A percentile compares a stretch with the other conserved stretches of the same genome.
These are phyloP conservation scores for Oxyura jamaicensis DNA, from an alignment of 2,113 vertebrate genomes.

Conservation along the genomic window DNA sequence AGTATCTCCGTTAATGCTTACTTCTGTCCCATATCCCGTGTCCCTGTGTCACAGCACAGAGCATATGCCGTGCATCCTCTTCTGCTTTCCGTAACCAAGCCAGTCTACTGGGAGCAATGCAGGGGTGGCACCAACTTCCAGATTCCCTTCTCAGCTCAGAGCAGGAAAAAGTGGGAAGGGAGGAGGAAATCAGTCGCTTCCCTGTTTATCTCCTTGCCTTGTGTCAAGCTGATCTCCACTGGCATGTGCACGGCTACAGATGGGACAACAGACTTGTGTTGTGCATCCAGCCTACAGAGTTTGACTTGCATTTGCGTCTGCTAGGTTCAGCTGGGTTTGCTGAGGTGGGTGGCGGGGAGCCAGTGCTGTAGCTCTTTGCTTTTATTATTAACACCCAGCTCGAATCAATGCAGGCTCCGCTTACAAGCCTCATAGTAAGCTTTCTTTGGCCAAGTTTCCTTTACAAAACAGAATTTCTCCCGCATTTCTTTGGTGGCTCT, in stretches of 20 bases:
- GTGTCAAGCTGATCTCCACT: constrained; percentile 46
- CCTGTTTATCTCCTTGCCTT: not conserved
- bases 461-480: not conserved
- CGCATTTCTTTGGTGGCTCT: not conserved
- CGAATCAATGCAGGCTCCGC: not conserved
- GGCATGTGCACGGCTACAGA: constrained; percentile 45
- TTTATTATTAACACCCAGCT: constrained; percentile 37
- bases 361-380: not conserved
- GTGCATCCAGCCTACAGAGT: constrained; percentile 19
- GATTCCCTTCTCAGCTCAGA: not conserved
- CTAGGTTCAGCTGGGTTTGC: constrained; percentile 8
- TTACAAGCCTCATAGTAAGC: constrained; percentile 24
- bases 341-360: constrained; percentile 15
- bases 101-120: not conserved
- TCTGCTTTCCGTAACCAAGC: not conserved
- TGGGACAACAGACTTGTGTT: constrained; percentile 57
- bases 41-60: not conserved
- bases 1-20: not conserved
- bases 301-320: constrained; percentile 27
- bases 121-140: not conserved
- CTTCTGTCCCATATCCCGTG: not conserved
- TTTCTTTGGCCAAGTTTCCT: not conserved
- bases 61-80: constrained; percentile 2
- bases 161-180: not conserved
- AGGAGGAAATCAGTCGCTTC: not conserved